phyloP scores from a whole-genome alignment of 2,888 invertebrate genomes.

The Athalia rosae region DNA sequence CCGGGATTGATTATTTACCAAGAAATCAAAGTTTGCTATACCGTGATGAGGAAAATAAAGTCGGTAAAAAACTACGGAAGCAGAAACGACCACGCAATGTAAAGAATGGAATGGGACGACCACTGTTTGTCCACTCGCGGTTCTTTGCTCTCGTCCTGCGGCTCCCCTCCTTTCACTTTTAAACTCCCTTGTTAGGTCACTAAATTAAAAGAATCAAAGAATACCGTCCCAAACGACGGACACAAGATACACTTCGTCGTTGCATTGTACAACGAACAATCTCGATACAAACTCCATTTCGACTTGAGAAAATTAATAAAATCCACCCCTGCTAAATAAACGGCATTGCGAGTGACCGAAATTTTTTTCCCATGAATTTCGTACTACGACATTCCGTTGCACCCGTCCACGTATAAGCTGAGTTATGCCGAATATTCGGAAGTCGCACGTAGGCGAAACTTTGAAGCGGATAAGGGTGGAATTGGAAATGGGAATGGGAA shows the following conservation, averaged over 20 bases:
- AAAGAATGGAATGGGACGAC: not conserved
- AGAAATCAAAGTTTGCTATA: not conserved
- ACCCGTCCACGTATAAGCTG: not conserved
- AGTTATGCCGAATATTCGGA: conserved; percentile 15
- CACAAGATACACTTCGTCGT: no score
- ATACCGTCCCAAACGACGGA: not conserved
- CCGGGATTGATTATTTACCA: conserved; percentile 10
- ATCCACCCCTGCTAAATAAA: not conserved
- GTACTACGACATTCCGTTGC: not conserved
- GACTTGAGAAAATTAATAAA: not conserved
- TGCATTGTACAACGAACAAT: no score
- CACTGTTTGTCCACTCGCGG: not conserved
- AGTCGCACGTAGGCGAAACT: conserved; percentile 1
- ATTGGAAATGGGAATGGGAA: conserved; percentile 7
- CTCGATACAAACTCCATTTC: no score
- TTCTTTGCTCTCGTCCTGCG: not conserved
- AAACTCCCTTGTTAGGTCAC: not conserved
- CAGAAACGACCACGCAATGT: not conserved
- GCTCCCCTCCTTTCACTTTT: not conserved
- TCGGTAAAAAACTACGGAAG: no score
- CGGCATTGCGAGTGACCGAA: not conserved
- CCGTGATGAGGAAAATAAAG: no score
- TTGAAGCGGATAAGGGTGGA: conserved; percentile 28
- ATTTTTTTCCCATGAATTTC: not conserved
- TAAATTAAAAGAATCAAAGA: not conserved